Evolutionary conservation across 2,797 vertebrate genomes (phyloP).

Genomic region (Rhyacichthys aspro): DNA sequence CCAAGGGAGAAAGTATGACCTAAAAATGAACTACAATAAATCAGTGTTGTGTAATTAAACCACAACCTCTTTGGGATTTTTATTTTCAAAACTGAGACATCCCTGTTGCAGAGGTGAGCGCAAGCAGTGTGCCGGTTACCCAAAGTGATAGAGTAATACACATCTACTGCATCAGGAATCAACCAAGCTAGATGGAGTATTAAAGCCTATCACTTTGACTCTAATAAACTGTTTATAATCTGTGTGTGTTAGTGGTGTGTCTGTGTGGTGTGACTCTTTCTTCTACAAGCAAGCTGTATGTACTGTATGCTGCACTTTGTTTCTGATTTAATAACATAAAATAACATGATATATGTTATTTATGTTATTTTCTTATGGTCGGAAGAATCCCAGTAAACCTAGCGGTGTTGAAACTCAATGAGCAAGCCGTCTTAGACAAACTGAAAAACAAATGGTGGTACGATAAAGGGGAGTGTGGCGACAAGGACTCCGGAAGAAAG

Average conservation of each 20-base stretch:
- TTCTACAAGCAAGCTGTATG: constrained; percentile 50
- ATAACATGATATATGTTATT: constrained; percentile 99
- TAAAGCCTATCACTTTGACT: constrained; percentile 92
- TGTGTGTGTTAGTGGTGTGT: constrained; percentile 73
- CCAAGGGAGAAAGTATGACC: not conserved
- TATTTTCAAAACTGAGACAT: constrained; percentile 12
- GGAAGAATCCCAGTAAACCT: constrained; percentile 99
- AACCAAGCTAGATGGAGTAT: constrained; percentile 91
- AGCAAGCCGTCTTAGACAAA: constrained; percentile 99
- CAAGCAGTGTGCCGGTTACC: constrained; percentile 94
- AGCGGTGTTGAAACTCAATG: constrained; percentile 99
- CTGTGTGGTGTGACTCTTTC: constrained; percentile 65
- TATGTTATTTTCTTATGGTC: constrained; percentile 98
- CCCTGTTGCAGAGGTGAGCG: constrained; percentile 62
- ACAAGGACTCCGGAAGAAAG: constrained; percentile 99
- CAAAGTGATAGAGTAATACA: constrained; percentile 98
- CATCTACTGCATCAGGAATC: constrained; percentile 89
- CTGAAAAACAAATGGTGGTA: constrained; percentile 99
- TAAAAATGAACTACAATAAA: constrained; percentile 14
- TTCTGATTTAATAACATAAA: constrained; percentile 97
- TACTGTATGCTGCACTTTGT: constrained; percentile 68
- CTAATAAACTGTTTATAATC: constrained; percentile 75
- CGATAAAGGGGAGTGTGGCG: constrained; percentile 99
- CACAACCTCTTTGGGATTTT: constrained; percentile 15
- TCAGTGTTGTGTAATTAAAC: constrained; percentile 23